Evolutionary conservation across 2,797 vertebrate genomes (phyloP), one percentile per base, ranked within the genome.

Genomic region (Sebastes steindachneri): DNA sequence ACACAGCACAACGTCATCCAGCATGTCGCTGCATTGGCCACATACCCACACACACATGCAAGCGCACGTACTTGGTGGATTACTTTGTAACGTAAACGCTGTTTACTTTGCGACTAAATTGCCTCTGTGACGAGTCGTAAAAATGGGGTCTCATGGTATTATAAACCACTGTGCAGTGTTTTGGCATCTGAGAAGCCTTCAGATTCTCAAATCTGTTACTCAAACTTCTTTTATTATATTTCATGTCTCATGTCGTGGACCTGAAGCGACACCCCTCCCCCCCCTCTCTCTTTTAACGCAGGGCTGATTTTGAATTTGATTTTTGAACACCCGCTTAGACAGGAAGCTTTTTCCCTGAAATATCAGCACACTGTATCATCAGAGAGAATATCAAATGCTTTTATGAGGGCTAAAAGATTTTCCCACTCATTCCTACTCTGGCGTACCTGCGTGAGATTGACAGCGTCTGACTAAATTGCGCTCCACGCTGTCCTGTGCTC

Each of bases 371-470:
- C 21, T 54, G 15, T 62, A 70, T 83, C 64, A 77, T 65, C 71
- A 57, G 11, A 65, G 35, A 65, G 35, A 77, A 75, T 77, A 77
- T 79, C 31, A 79, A 75, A 82, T 54, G 29, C 45, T 76, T 84
- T 79, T 21, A 54, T 80, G 54, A 86, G 59, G 48, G 55, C 57
- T 64, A 64, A 76, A 80, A 72, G 37, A 84, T 79, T 76, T 77
- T 55, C 29, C 68, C 65, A 66, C 58, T 90, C 81, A 14, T 74
- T 89, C 60, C 63, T 64, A 54, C 72, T 80, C 80, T 59, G 53
- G 55, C 80, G 66, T 68, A 86, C 85, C 87, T 89, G 76, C 23
- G 62, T 74, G 71, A 84, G 81, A 90, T 63, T 85, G 84, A 83
- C 83, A 29, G 81, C 15, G 2, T 75, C 77, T 82, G 80, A 75